Percentiles rank a stretch among this genome's conserved stretches.
These are phyloP conservation scores for Chiroxiphia lanceolata DNA, from an alignment of 2,797 vertebrate species.

Conservation along the genomic window DNA sequence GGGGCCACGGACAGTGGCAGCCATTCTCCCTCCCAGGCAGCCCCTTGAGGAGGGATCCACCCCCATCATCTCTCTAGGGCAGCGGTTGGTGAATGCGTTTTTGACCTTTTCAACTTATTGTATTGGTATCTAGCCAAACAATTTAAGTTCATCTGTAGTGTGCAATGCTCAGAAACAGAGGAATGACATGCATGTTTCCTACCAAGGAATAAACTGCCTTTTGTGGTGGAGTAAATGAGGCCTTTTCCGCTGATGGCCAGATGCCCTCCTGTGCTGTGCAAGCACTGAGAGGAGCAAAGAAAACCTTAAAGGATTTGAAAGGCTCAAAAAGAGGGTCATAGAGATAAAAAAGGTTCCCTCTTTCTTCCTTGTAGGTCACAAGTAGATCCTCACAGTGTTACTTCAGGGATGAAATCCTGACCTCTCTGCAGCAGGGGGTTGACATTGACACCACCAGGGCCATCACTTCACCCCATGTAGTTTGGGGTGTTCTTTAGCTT, in stretches of 20 bases:
- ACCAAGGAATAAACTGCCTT: conserved; percentile 38
- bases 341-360: background rate
- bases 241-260: background rate
- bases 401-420: background rate
- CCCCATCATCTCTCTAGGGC: background rate
- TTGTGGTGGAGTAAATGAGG: conserved; percentile 37
- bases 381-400: background rate
- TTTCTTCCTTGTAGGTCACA: background rate
- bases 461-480: background rate
- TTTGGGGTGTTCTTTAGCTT: background rate
- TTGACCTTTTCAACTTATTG: conserved; percentile 73
- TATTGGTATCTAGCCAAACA: conserved; percentile 68
- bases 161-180: background rate
- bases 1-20: background rate
- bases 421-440: background rate
- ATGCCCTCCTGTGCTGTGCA: background rate
- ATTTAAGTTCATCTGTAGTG: conserved; percentile 41
- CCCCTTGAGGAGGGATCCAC: background rate
- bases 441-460: background rate
- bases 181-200: conserved; percentile 13
- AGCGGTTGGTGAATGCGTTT: conserved; percentile 1
- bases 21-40: background rate
- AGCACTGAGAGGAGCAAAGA: conserved; percentile 13
- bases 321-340: background rate
- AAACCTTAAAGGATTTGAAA: background rate